Percentiles rank a stretch among this genome's conserved stretches.
Conservation (phyloP, 2,113 vertebrate genomes). For the Macaca nemestrina region DNA sequence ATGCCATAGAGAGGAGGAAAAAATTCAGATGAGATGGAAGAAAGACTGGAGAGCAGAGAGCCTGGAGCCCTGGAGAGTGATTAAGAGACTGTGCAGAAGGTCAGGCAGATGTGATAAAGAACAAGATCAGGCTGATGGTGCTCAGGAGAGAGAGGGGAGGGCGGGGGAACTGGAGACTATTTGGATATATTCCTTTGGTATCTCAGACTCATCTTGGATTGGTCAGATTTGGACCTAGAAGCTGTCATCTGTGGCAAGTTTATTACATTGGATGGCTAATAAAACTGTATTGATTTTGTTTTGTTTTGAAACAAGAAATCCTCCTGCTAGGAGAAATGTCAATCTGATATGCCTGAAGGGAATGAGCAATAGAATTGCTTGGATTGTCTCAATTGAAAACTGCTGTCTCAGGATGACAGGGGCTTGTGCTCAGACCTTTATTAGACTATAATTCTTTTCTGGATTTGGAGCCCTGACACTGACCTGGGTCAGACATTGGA, state of each 20-base stretch:
- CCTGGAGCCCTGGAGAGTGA: neutral
- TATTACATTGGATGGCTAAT: constrained; percentile 45
- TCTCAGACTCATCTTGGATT: neutral
- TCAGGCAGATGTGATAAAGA: neutral
- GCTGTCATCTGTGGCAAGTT: neutral
- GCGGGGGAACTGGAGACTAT: neutral
- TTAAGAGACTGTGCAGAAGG: neutral
- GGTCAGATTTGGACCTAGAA: neutral
- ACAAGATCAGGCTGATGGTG: neutral
- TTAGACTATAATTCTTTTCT: neutral
- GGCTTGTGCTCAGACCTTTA: neutral
- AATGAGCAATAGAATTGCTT: constrained; percentile 24
- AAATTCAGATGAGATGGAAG: neutral
- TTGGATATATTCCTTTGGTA: neutral
- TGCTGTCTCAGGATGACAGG: neutral
- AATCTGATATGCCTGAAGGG: neutral
- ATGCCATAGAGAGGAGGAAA: neutral
- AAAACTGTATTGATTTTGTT: constrained; percentile 49
- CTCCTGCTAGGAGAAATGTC: constrained; percentile 28
- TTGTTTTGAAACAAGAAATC: constrained; percentile 50
- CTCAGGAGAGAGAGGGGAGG: neutral
- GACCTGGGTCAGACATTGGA: neutral
- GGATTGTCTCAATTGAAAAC: neutral
- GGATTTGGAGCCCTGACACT: neutral
- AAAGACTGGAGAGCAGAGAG: neutral